phyloP scores from a whole-genome alignment of 2,797 vertebrate species.

The Lateolabrax maculatus region DNA sequence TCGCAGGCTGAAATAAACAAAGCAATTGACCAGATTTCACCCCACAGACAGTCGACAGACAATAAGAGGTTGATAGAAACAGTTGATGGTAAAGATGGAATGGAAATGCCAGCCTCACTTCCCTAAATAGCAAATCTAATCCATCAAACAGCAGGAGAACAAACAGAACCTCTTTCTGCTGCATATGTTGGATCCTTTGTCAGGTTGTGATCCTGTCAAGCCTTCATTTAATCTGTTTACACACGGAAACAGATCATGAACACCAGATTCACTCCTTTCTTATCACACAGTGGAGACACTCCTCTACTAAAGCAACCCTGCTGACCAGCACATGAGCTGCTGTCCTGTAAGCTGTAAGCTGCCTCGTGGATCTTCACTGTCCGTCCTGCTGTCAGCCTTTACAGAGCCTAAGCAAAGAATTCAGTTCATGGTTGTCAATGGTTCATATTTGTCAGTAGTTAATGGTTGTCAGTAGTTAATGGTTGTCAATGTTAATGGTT shows the following conservation, averaged over 20 bases:
- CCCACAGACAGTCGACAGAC: neutral
- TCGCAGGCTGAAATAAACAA: constrained; percentile 14
- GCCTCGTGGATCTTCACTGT: too few relatives aligned
- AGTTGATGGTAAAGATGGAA: constrained; percentile 12
- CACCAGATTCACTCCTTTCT: neutral
- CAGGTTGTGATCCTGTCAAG: neutral
- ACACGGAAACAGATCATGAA: neutral
- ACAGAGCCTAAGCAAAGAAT: too few relatives aligned
- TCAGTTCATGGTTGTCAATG: too few relatives aligned
- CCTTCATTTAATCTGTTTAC: neutral
- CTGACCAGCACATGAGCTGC: too few relatives aligned
- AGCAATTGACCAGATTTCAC: constrained; percentile 24
- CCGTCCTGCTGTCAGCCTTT: too few relatives aligned
- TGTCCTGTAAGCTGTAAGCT: too few relatives aligned
- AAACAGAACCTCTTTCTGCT: neutral
- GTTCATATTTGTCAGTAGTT: too few relatives aligned
- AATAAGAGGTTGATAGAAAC: constrained; percentile 15
- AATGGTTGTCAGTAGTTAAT: too few relatives aligned
- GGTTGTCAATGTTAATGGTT: too few relatives aligned
- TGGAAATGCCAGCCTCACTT: neutral
- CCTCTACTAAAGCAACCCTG: too few relatives aligned
- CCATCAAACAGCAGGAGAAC: neutral
- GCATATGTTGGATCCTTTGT: neutral
- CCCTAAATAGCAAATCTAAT: constrained; percentile 8
- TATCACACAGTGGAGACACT: too few relatives aligned